Conservation (phyloP, 2,113 vertebrate species). For the Grammatotria lemairii region DNA sequence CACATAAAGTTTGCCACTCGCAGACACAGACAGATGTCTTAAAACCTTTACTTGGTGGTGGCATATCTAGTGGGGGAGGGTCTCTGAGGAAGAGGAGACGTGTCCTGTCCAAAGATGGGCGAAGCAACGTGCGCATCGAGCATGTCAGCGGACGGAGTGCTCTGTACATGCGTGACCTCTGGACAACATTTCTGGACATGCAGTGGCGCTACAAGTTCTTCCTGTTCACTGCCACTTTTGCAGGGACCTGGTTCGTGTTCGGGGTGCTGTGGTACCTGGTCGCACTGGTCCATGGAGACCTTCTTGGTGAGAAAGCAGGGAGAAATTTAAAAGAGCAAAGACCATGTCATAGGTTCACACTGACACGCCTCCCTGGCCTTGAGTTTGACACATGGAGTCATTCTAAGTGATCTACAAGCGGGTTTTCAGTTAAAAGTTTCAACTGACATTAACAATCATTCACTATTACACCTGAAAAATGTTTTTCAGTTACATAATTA, state of each 20-base stretch:
- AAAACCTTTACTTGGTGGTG: constrained; percentile 77
- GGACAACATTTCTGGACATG: constrained; percentile 98
- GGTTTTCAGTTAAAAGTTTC: not conserved
- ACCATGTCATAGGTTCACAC: rapidly evolving
- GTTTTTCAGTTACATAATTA: not conserved
- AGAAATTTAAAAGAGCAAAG: not conserved
- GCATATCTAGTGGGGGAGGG: not conserved
- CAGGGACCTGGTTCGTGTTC: constrained; percentile 94
- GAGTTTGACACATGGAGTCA: not conserved
- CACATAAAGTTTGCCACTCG: constrained; percentile 89
- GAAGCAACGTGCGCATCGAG: constrained; percentile 90
- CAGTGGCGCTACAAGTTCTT: constrained; percentile 96
- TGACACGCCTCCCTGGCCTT: rapidly evolving
- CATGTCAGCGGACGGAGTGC: constrained; percentile 82
- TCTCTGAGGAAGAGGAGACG: constrained; percentile 73
- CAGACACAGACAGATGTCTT: constrained; percentile 90
- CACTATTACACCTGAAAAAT: not conserved
- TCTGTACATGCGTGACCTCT: constrained; percentile 94
- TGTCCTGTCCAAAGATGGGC: constrained; percentile 90
- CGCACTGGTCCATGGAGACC: constrained; percentile 85
- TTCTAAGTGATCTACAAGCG: not conserved
- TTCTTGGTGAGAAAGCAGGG: constrained; percentile 71
- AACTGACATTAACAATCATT: not conserved
- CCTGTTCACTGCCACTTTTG: constrained; percentile 89
- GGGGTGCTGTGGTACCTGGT: constrained; percentile 93